Evolutionary conservation across 2,888 invertebrate species (phyloP).

Genomic region (Sminthurinus aureus): DNA sequence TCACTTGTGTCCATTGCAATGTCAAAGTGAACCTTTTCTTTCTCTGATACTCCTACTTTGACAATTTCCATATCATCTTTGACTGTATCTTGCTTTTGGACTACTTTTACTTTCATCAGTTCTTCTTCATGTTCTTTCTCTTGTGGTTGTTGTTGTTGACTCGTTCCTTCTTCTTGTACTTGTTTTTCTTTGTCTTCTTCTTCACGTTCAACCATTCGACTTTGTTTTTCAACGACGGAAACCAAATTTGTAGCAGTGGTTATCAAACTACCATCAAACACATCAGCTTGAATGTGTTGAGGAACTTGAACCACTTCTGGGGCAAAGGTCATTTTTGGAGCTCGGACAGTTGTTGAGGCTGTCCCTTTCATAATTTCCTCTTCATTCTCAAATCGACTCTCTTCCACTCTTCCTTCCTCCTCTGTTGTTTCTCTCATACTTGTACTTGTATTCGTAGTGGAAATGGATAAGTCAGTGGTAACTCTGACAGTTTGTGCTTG

Average conservation of each 20-base stretch:
- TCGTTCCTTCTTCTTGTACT: neutral
- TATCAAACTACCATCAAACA: slow-evolving; percentile 52
- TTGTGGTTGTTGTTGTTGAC: neutral
- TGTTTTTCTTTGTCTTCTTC: neutral
- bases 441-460: neutral
- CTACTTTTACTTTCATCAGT: neutral
- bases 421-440: neutral
- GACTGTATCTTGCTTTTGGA: neutral
- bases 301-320: slow-evolving; percentile 56
- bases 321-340: slow-evolving; percentile 51
- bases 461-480: neutral
- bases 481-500: neutral
- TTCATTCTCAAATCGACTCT: neutral
- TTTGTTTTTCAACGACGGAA: neutral
- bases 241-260: slow-evolving; percentile 13
- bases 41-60: neutral
- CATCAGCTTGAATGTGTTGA: slow-evolving; percentile 58
- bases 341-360: neutral
- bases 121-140: neutral
- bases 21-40: neutral
- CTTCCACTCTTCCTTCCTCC: neutral
- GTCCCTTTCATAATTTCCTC: neutral
- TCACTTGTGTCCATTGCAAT: neutral
- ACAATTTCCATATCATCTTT: neutral
- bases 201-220: neutral